These are phyloP conservation scores for Sylvietta virens DNA, from an alignment of 2,113 vertebrate genomes.

Conservation along the genomic window DNA sequence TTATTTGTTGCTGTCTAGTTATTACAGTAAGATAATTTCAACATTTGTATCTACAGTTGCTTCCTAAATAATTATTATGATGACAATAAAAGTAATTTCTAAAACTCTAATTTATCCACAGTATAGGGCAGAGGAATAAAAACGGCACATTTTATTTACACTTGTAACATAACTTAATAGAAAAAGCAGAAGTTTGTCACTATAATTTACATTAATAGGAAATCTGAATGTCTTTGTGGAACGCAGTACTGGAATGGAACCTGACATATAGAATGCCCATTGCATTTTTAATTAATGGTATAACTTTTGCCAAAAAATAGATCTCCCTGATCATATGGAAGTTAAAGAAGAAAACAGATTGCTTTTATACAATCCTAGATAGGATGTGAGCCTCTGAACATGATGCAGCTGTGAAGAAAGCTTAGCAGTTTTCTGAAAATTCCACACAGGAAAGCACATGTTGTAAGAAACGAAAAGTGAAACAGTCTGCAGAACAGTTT, in stretches of 20 bases:
- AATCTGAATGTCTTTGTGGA: not conserved
- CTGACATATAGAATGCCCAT: not conserved
- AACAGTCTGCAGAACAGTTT: not conserved
- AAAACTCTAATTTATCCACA: not conserved
- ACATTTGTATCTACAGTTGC: not conserved
- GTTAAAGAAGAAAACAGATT: not conserved
- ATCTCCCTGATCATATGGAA: not conserved
- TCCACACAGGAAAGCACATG: not conserved
- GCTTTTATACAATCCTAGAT: not conserved
- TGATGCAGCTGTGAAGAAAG: not conserved
- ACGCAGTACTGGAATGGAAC: not conserved
- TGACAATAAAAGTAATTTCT: not conserved
- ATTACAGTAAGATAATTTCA: not conserved
- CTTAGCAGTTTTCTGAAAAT: not conserved
- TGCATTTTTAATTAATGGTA: not conserved
- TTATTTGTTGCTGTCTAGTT: not conserved
- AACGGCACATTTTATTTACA: not conserved
- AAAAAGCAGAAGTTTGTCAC: not conserved
- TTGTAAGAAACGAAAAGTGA: not conserved
- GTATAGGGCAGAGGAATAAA: not conserved
- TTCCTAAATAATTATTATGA: not conserved
- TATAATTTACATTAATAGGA: not conserved
- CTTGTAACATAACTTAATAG: not conserved
- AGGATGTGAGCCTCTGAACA: not conserved
- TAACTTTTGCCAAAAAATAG: not conserved